phyloP scores from a whole-genome alignment of 1,140 invertebrate species.

The Muscidifurax raptorellus region DNA sequence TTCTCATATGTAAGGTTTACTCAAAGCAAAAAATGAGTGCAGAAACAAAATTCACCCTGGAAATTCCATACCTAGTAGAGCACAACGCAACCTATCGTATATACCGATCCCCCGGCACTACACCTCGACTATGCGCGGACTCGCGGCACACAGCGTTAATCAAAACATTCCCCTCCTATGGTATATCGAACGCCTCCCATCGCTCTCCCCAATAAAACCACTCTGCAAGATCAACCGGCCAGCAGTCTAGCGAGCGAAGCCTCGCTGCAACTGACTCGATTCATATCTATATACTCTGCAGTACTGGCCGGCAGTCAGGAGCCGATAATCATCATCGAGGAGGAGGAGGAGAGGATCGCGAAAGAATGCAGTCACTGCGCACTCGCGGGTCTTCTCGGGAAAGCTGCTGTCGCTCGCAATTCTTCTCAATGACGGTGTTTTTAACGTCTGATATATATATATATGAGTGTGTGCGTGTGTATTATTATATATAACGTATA shows the following conservation, averaged over 20 bases:
- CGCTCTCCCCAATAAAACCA: background rate
- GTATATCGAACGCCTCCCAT: background rate
- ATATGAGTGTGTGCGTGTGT: too few species aligned
- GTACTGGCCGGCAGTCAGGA: background rate
- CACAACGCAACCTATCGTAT: too few species aligned
- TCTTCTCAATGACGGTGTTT: background rate
- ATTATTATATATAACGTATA: too few species aligned
- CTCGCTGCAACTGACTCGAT: background rate
- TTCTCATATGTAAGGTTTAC: too few species aligned
- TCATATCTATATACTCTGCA: conserved; percentile 7
- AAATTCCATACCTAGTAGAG: too few species aligned
- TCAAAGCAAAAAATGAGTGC: too few species aligned
- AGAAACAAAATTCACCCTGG: too few species aligned
- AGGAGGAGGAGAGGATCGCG: background rate
- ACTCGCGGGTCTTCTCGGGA: conserved; percentile 38
- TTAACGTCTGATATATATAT: background rate
- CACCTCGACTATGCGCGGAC: too few species aligned
- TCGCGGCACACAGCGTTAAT: background rate
- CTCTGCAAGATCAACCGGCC: background rate
- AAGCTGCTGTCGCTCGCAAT: conserved; percentile 43
- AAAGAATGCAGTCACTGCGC: conserved; percentile 30
- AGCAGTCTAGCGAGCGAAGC: too few species aligned
- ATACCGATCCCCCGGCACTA: background rate
- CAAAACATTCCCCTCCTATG: background rate
- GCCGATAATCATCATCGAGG: conserved; percentile 31